Percentiles rank a stretch among this genome's conserved stretches.
These are phyloP conservation scores for Chloroclysta siterata DNA, from an alignment of 2,888 invertebrate genomes.

Conservation along the genomic window DNA sequence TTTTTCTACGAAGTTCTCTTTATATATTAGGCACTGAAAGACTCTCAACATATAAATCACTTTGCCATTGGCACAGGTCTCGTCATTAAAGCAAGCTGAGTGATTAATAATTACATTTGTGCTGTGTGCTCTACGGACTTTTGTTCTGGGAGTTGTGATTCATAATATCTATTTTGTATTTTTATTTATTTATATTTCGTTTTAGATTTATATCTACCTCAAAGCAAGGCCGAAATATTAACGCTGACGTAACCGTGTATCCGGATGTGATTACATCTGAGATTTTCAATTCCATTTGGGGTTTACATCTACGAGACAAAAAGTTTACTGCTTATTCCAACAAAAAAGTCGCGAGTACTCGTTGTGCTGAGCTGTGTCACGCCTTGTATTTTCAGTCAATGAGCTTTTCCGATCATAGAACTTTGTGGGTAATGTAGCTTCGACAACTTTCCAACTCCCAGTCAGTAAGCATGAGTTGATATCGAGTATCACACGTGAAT, in stretches of 20 bases:
- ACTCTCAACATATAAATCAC: neutral
- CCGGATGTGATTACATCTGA: slow-evolving; percentile 12
- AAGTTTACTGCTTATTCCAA: slow-evolving; percentile 9
- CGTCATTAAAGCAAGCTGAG: no score
- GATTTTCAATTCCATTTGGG: slow-evolving; percentile 12
- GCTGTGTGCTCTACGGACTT: no score
- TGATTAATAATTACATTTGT: no score
- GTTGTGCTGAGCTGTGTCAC: slow-evolving; percentile 17
- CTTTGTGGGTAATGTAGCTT: slow-evolving; percentile 10
- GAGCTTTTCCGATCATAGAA: slow-evolving; percentile 24
- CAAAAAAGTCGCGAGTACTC: slow-evolving; percentile 11
- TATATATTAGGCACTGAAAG: neutral
- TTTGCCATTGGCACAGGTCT: neutral
- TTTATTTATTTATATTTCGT: neutral
- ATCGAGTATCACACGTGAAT: neutral
- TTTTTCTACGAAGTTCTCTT: slow-evolving; percentile 4
- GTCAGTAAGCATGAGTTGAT: neutral
- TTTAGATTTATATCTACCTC: neutral
- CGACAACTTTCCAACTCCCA: slow-evolving; percentile 13
- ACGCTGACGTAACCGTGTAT: slow-evolving; percentile 8
- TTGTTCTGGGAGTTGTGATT: no score
- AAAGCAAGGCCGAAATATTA: neutral
- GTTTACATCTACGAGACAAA: slow-evolving; percentile 18
- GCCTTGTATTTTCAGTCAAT: slow-evolving; percentile 23
- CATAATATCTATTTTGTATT: neutral